phyloP scores from a whole-genome alignment of 2,797 vertebrate genomes.

The Mormyrops attenuatus region DNA sequence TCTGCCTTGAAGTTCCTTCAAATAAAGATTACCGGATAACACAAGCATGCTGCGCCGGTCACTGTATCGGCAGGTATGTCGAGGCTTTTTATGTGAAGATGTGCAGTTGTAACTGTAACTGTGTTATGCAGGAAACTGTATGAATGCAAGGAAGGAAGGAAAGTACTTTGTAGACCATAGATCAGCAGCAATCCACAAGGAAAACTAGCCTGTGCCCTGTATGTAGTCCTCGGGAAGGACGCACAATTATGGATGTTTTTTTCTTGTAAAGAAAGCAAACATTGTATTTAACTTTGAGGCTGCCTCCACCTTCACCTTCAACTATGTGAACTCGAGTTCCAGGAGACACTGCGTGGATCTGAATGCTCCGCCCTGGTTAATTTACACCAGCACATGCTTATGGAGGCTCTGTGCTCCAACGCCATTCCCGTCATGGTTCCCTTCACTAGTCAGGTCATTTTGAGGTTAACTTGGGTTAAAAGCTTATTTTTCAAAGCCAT shows the following conservation, averaged over 20 bases:
- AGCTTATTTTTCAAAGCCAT: not conserved
- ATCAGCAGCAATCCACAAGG: slow-evolving; percentile 8
- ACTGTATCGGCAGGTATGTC: slow-evolving; percentile 35
- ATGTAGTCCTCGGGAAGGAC: slow-evolving; percentile 20
- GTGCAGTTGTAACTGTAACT: slow-evolving; percentile 12
- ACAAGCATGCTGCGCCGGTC: slow-evolving; percentile 16
- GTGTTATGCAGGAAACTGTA: slow-evolving; percentile 16
- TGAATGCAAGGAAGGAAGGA: slow-evolving; percentile 31
- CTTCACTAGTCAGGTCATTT: not conserved
- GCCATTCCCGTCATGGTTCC: not conserved
- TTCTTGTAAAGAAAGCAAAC: not conserved
- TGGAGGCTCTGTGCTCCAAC: too few relatives aligned
- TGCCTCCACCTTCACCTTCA: not conserved
- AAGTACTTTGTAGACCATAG: not conserved
- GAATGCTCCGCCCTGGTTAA: not conserved
- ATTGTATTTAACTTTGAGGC: not conserved
- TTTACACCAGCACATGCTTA: not conserved
- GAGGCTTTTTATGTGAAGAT: slow-evolving; percentile 26
- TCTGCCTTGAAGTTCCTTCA: slow-evolving; percentile 41
- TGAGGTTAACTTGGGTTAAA: not conserved
- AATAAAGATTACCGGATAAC: slow-evolving; percentile 42
- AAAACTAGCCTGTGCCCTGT: slow-evolving; percentile 26
- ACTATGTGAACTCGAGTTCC: not conserved
- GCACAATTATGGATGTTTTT: not conserved
- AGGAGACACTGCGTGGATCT: too few relatives aligned